These are phyloP conservation scores for Apodemia duryi DNA, from an alignment of 2,888 invertebrate genomes.

Conservation along the genomic window DNA sequence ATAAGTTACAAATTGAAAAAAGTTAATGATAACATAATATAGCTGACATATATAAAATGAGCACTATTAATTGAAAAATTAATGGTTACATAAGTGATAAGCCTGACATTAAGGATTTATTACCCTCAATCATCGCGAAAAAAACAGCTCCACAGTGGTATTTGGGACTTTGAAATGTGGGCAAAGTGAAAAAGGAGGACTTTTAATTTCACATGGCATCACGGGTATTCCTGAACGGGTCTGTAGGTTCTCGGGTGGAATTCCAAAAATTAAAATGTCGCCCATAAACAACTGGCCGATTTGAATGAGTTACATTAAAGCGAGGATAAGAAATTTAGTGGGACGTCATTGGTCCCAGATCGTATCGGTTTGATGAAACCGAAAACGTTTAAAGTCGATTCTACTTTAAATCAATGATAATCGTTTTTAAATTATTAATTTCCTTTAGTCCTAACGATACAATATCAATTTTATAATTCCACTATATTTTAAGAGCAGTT, in stretches of 20 bases:
- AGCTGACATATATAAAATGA: too few relatives aligned
- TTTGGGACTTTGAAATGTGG: conserved; percentile 60
- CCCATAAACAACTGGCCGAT: conserved; percentile 76
- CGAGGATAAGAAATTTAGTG: conserved; percentile 66
- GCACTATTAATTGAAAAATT: conserved; percentile 19
- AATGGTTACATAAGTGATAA: conserved; percentile 35
- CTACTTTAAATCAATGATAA: conserved; percentile 5
- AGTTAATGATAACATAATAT: too few relatives aligned
- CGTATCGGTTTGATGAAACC: conserved; percentile 33
- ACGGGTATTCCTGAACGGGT: conserved; percentile 54
- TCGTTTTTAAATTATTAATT: neutral
- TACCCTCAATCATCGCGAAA: conserved; percentile 69
- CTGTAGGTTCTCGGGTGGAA: conserved; percentile 47
- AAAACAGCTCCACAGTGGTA: conserved; percentile 57
- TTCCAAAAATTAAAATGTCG: conserved; percentile 77
- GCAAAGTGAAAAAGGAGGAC: conserved; percentile 64
- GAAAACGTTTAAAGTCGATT: neutral
- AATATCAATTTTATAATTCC: neutral
- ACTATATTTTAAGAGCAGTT: neutral
- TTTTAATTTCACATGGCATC: conserved; percentile 73
- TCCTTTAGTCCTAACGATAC: neutral
- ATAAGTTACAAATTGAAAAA: too few relatives aligned
- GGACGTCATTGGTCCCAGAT: conserved; percentile 43
- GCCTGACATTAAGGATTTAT: conserved; percentile 68
- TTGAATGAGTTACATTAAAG: conserved; percentile 70